Evolutionary conservation across 2,888 invertebrate species (phyloP).

Genomic region (Epistrophella euchroma): DNA sequence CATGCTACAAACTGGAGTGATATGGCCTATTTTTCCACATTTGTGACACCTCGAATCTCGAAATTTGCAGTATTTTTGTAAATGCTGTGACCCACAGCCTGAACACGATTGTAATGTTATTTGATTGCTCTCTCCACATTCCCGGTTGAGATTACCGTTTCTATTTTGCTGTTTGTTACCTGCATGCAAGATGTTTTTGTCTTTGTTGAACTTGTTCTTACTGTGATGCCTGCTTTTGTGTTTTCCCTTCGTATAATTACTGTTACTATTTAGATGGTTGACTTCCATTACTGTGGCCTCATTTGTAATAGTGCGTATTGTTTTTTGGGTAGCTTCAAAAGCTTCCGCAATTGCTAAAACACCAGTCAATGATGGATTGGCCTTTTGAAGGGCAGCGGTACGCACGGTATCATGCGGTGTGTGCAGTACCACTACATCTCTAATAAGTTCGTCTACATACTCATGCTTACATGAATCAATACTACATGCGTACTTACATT

Average conservation of each 20-base stretch:
- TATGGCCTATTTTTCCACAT: slow-evolving; percentile 48
- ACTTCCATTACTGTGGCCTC: slow-evolving; percentile 13
- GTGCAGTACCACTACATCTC: slow-evolving; percentile 5
- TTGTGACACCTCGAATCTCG: slow-evolving; percentile 57
- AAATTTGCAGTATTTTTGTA: slow-evolving; percentile 59
- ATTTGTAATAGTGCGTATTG: slow-evolving; percentile 57
- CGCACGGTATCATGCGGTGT: background rate
- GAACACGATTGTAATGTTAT: slow-evolving; percentile 50
- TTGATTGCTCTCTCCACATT: slow-evolving; percentile 14
- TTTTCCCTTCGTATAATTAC: slow-evolving; percentile 32
- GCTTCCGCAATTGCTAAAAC: slow-evolving; percentile 65
- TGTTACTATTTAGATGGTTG: slow-evolving; percentile 14
- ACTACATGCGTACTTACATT: slow-evolving; percentile 42
- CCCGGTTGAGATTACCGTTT: slow-evolving; percentile 12
- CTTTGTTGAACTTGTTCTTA: slow-evolving; percentile 8
- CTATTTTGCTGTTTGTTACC: slow-evolving; percentile 18
- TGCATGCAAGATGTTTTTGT: background rate
- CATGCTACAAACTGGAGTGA: background rate
- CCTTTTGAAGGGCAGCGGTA: background rate
- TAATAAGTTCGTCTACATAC: slow-evolving; percentile 67
- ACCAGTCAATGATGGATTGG: slow-evolving; percentile 13
- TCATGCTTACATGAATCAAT: slow-evolving; percentile 51
- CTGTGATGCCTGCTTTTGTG: slow-evolving; percentile 25
- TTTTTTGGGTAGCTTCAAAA: slow-evolving; percentile 69
- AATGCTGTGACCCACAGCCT: slow-evolving; percentile 61